Evolutionary conservation across 2,113 vertebrate species (phyloP).

Genomic region (Otus sunia): DNA sequence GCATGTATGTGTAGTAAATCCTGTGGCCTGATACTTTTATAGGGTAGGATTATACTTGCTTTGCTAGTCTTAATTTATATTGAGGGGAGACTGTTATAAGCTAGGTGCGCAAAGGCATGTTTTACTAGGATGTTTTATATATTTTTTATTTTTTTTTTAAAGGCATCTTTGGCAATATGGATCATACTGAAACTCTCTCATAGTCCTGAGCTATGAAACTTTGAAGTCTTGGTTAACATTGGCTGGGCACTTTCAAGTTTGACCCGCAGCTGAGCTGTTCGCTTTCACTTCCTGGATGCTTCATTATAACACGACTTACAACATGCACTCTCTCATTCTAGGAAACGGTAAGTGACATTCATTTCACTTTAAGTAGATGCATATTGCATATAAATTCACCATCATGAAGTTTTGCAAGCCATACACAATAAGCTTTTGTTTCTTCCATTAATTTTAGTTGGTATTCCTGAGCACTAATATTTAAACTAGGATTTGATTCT

Average conservation of each 20-base stretch:
- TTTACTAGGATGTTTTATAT: not conserved
- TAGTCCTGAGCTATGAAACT: not conserved
- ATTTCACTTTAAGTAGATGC: not conserved
- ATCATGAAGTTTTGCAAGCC: not conserved
- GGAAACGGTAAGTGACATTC: not conserved
- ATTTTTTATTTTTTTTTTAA: no score
- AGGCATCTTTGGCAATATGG: not conserved
- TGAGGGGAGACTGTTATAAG: not conserved
- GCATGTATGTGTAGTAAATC: not conserved
- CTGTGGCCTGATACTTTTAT: not conserved
- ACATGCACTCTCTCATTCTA: not conserved
- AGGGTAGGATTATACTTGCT: not conserved
- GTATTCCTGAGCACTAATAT: not conserved
- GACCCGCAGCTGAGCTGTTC: not conserved
- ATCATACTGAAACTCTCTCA: not conserved
- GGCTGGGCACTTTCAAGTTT: not conserved
- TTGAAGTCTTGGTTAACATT: not conserved
- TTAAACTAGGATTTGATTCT: not conserved
- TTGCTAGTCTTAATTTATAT: not conserved
- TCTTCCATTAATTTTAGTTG: not conserved
- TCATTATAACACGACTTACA: not conserved
- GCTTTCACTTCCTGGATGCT: not conserved
- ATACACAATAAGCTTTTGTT: not conserved
- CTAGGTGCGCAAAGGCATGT: not conserved
- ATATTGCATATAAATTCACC: not conserved